phyloP scores from a whole-genome alignment of 1,140 invertebrate genomes.

The Leptopilina clavipes region DNA sequence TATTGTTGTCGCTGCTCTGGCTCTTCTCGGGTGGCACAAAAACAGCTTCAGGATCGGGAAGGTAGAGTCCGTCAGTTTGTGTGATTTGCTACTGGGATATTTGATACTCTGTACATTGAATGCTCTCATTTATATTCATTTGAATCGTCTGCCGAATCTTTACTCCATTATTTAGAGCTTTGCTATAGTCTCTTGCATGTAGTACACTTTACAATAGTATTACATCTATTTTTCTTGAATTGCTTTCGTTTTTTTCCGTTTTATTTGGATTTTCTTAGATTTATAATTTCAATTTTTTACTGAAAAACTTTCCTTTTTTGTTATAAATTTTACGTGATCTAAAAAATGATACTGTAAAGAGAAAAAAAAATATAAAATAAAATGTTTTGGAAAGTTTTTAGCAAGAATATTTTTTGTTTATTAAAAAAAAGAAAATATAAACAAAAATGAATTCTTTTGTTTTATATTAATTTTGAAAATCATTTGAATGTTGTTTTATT shows the following conservation, averaged over 20 bases:
- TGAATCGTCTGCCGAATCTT: slow-evolving; percentile 57
- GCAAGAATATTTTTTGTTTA: no score
- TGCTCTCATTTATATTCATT: slow-evolving; percentile 78
- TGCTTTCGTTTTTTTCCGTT: background rate
- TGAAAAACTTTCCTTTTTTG: no score
- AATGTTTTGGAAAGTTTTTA: no score
- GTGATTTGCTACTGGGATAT: slow-evolving; percentile 80
- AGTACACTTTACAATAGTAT: background rate
- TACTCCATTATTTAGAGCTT: slow-evolving; percentile 44
- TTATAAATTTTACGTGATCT: no score
- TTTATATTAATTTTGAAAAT: no score
- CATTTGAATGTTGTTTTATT: no score
- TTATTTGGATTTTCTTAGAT: no score
- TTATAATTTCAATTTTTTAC: no score
- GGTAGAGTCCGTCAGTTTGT: slow-evolving; percentile 80
- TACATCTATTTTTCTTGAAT: background rate
- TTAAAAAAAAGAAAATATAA: no score
- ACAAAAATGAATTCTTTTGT: no score
- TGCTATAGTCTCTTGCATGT: slow-evolving; percentile 39
- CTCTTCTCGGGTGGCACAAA: slow-evolving; percentile 52
- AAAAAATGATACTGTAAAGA: no score
- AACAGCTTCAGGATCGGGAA: slow-evolving; percentile 82
- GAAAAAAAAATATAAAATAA: no score
- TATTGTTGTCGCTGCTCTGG: slow-evolving; percentile 65
- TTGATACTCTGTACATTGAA: slow-evolving; percentile 80